Evolutionary conservation across 2,888 invertebrate species (phyloP).

Genomic region (Epirrhoe alternata): DNA sequence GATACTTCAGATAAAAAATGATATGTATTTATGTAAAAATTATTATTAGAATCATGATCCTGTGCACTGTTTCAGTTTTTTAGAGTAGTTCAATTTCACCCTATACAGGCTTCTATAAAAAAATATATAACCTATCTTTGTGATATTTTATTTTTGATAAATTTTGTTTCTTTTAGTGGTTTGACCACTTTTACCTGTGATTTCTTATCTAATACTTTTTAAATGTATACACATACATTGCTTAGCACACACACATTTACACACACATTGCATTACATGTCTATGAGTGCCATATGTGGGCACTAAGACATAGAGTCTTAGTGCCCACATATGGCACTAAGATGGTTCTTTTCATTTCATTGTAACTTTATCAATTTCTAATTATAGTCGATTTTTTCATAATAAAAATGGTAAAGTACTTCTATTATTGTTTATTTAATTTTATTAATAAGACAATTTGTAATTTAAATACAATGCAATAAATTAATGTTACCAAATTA

Average conservation of each 20-base stretch:
- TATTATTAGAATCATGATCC: no score
- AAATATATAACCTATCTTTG: slow-evolving; percentile 12
- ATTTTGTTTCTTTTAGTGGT: slow-evolving; percentile 26
- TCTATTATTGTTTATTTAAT: neutral
- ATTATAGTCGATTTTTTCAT: neutral
- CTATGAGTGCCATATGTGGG: no score
- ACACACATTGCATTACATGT: no score
- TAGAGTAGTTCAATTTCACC: neutral
- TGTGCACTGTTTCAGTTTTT: neutral
- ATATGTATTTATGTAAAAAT: no score
- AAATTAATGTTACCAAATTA: slow-evolving; percentile 18
- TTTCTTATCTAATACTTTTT: slow-evolving; percentile 19
- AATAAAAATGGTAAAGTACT: neutral
- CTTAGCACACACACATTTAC: no score
- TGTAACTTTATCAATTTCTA: neutral
- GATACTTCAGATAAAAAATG: no score
- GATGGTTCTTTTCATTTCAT: neutral
- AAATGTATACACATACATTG: neutral
- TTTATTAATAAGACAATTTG: neutral
- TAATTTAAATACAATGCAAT: slow-evolving; percentile 5
- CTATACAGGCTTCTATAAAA: neutral
- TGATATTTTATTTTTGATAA: slow-evolving; percentile 29
- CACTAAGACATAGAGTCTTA: no score
- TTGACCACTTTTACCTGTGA: slow-evolving; percentile 31
- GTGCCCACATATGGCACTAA: neutral